Evolutionary conservation across 2,113 vertebrate genomes (phyloP).

Genomic region (Mirza zaza): DNA sequence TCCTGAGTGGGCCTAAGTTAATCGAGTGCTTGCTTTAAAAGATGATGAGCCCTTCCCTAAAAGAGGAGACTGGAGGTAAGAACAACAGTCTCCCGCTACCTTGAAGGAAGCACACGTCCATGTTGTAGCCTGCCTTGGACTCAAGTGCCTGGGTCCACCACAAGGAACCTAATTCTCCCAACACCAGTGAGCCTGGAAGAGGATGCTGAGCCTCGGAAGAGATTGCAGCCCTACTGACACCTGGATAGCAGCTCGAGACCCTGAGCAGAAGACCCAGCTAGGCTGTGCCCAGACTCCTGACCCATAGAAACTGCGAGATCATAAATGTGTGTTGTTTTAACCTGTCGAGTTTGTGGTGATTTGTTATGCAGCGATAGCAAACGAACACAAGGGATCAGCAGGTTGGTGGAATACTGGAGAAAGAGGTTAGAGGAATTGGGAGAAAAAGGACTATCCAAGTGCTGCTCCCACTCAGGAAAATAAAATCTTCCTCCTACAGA

Average conservation of each 20-base stretch:
- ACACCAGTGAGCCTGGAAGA: neutral
- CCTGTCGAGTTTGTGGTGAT: neutral
- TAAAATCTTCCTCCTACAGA: neutral
- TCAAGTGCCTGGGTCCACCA: neutral
- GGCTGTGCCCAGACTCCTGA: neutral
- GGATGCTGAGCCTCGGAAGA: neutral
- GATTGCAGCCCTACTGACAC: rapidly evolving
- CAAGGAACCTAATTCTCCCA: neutral
- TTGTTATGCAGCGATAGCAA: neutral
- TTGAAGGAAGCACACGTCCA: neutral
- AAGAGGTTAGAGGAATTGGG: neutral
- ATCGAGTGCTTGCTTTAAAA: neutral
- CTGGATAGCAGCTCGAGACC: neutral
- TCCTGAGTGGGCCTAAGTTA: neutral
- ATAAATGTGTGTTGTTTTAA: neutral
- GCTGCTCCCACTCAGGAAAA: neutral
- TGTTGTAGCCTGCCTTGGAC: neutral
- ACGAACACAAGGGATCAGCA: neutral
- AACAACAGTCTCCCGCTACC: neutral
- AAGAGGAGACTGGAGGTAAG: neutral
- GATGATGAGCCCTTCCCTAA: neutral
- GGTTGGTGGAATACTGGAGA: neutral
- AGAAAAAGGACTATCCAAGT: neutral
- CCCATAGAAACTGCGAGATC: neutral
- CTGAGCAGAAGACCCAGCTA: neutral